These are phyloP conservation scores for Tapirus indicus DNA, from an alignment of 2,797 vertebrate genomes.

Conservation along the genomic window DNA sequence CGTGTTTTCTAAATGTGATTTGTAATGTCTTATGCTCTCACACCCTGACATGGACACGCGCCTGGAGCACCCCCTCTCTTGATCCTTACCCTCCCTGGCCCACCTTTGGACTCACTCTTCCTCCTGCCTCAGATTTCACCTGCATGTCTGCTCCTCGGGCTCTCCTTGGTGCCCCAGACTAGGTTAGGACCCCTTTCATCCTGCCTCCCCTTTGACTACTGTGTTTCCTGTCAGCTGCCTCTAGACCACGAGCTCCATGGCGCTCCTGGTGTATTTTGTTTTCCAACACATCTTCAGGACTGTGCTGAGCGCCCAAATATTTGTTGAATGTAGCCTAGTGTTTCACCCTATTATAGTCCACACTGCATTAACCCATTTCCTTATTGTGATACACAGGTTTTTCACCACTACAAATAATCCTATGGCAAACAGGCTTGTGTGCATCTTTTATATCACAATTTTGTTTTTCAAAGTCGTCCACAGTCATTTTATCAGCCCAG, in stretches of 20 bases:
- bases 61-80: neutral
- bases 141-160: neutral
- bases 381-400: rapidly evolving
- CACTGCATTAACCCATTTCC: neutral
- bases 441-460: neutral
- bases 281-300: neutral
- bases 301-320: neutral
- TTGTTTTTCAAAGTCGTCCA: neutral
- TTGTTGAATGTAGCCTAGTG: neutral
- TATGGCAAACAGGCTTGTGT: neutral
- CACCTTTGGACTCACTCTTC: neutral
- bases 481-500: neutral
- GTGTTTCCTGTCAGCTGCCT: neutral
- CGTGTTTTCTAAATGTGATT: neutral
- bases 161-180: neutral
- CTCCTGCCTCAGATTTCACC: neutral
- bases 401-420: neutral
- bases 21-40: neutral
- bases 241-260: neutral
- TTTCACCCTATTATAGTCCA: neutral
- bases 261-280: neutral
- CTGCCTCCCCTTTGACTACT: neutral
- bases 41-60: neutral
- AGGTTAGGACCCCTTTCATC: neutral
- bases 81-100: too few relatives aligned